Base-by-base conservation (phyloP, 2,797 vertebrate genomes). In the Peromyscus melanophrys region DNA sequence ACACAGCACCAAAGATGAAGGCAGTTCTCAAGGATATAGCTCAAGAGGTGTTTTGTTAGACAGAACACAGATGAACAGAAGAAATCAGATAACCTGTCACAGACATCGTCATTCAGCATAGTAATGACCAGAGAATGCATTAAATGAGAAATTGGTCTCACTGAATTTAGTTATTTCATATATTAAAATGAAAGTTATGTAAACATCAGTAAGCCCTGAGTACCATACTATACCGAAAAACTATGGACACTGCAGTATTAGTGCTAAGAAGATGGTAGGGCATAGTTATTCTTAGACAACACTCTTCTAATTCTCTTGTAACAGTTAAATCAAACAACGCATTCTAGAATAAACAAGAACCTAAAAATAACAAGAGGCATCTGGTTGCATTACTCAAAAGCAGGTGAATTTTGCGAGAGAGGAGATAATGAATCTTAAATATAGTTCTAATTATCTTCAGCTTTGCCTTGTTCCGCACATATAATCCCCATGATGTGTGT, bases 361-460 rank as follows among this genome's bases (percentile, higher is more conserved):
- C 11, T 83, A 52, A 57, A 78, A 90, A n/a, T 67, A 84, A 34
- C 31, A 65, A 63, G 13, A 86, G 1, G 1, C 52, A 81, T 87
- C 43, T 94, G 40, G 2, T 12, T 94, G 29, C 59, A 43, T 89
- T 83, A 65, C 9, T 31, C 40, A 84, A 80, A 92, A 31, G 10
- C 6, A 87, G 27, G 65, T 89, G 19, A 71, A 90, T 86, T 86
- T 81, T 88, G 34, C 78, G 0, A 87, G 6, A 87, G 6, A 49
- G 11, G 11, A 84, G n/a, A 73, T 81, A 77, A 84, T 25, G 5
- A 80, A 94, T 61, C 78, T 87, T 76, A 92, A 73, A 37, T 92
- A 90, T 83, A 73, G 67, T 81, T 95, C 25, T 73, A 92, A 67
- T 92, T 92, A 94, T 6, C 19, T 59, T 1, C 17, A 73, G 37